These are phyloP conservation scores for Drosophila paulistorum DNA, from an alignment of 1,140 invertebrate species.

Conservation along the genomic window DNA sequence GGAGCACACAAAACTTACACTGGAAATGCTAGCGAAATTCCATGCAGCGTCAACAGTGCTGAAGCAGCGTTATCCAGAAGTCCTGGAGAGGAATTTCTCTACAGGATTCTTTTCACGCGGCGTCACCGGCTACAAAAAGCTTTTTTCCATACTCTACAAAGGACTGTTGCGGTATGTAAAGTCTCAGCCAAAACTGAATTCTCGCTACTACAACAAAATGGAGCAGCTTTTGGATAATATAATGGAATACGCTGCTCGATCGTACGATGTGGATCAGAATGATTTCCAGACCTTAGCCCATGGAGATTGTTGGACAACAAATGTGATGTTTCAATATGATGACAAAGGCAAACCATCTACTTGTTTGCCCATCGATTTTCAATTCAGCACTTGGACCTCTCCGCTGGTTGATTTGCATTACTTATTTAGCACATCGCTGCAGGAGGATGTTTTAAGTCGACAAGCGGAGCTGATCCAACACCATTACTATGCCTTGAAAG, in stretches of 20 bases:
- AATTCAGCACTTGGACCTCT: slow-evolving; percentile 56
- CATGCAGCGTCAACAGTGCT: slow-evolving; percentile 82
- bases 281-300: slow-evolving; percentile 86
- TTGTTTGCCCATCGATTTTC: slow-evolving; percentile 82
- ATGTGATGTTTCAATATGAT: slow-evolving; percentile 85
- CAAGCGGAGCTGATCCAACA: slow-evolving; percentile 59
- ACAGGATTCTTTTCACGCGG: slow-evolving; percentile 45
- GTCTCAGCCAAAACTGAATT: slow-evolving; percentile 30
- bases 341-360: slow-evolving; percentile 80
- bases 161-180: slow-evolving; percentile 47
- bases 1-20: slow-evolving; percentile 82
- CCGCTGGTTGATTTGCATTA: slow-evolving; percentile 69
- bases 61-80: slow-evolving; percentile 39
- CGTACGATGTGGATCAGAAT: slow-evolving; percentile 67
- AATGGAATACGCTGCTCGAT: slow-evolving; percentile 57
- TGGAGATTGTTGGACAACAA: slow-evolving; percentile 87
- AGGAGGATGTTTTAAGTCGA: slow-evolving; percentile 32
- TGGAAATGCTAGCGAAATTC: slow-evolving; percentile 84
- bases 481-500: slow-evolving; percentile 59
- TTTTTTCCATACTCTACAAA: slow-evolving; percentile 38
- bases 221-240: slow-evolving; percentile 34
- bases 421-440: slow-evolving; percentile 67
- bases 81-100: slow-evolving; percentile 31
- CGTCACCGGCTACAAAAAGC: slow-evolving; percentile 20
- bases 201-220: slow-evolving; percentile 59